Percentiles rank a stretch among this genome's conserved stretches.
Evolutionary conservation across 2,888 invertebrate species (phyloP).

Genomic region (Xestia ashworthii): DNA sequence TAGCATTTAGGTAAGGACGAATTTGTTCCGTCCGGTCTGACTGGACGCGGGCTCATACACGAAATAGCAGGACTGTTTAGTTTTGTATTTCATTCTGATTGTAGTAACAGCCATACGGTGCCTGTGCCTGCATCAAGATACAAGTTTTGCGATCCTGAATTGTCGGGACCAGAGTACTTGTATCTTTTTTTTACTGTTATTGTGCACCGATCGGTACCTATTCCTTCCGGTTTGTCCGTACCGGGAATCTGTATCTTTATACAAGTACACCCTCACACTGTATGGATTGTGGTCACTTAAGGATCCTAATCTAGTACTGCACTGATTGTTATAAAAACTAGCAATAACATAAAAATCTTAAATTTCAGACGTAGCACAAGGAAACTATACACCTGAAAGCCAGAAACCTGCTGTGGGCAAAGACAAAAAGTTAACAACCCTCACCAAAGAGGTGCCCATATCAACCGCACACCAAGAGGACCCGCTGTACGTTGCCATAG

Average conservation of each 20-base stretch:
- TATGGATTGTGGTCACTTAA: neutral
- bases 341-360: neutral
- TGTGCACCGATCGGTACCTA: neutral
- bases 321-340: neutral
- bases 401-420: conserved; percentile 89
- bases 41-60: neutral
- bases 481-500: conserved; percentile 94
- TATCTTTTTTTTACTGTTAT: neutral
- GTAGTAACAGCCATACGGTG: neutral
- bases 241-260: neutral
- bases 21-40: neutral
- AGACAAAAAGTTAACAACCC: conserved; percentile 85
- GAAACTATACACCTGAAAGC: conserved; percentile 94
- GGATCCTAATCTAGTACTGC: neutral
- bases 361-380: conserved; percentile 91
- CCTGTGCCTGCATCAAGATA: neutral
- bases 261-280: neutral
- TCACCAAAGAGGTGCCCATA: conserved; percentile 91
- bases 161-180: neutral
- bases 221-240: neutral
- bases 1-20: neutral
- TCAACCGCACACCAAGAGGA: conserved; percentile 93
- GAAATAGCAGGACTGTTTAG: neutral
- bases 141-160: neutral
- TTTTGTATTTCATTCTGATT: neutral